Base-by-base conservation (phyloP, 2,888 invertebrate species). In the Chloromyia formosa region DNA sequence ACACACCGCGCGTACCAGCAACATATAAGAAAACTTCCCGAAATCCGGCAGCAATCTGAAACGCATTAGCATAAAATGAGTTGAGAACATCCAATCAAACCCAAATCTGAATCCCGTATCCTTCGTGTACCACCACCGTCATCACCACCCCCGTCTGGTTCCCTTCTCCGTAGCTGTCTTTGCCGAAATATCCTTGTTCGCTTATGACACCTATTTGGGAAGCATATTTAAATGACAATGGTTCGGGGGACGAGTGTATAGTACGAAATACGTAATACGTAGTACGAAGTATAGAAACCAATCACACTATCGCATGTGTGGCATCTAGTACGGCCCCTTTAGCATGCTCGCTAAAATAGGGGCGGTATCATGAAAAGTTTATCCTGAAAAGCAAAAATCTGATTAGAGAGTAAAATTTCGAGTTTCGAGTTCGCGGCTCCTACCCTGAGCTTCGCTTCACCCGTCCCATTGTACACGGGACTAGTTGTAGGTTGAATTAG, bases 231-330 rank as follows among this genome's bases (percentile, higher is more conserved):
- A 71, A 69, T 64, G 69, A 74, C 71, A 76, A 76, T 76, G 71
- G 27, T 35, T 4, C 27, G 27, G 7, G 27, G 27, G 27, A 35
- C 27, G 27, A 35, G 27, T 35, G 27, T 35, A 35, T 35, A 35
- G 27, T 35, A 35, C 27, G 27, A 35, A 35, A 35, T 35, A 35
- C 64, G 74, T 71, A 61, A 64, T 53, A 49, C 23, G 66, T 66
- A 66, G 45, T 45, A 40, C 20, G 71, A 35, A 49, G 71, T 71
- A 73, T 75, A 77, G 75, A 77, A 77, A 74, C 74, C 75, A 77
- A 77, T 77, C 77, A 77, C 76, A 77, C 77, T 77, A 77, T 77
- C 75, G 74, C 61, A 58, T 73, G 64, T 73, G 64, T 56, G 27
- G 45, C 72, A 77, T 75, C 75, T 75, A 77, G 77, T 73, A 75